These are phyloP conservation scores for Dermolepida albohirtum DNA, from an alignment of 2,888 invertebrate species.

Conservation along the genomic window DNA sequence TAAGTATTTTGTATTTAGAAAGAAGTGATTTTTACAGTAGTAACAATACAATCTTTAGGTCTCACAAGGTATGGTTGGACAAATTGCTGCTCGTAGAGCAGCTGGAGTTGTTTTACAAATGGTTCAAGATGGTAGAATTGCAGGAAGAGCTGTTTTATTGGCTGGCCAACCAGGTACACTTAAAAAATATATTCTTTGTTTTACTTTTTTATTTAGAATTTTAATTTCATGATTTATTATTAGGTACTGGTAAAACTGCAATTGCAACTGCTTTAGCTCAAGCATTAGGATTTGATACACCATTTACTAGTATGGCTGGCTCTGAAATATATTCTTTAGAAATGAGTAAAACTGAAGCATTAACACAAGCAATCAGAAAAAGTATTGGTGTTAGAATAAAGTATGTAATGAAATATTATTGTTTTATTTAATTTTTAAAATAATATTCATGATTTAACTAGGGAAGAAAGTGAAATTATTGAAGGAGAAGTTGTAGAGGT, in stretches of 20 bases:
- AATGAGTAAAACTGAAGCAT: conserved; percentile 98
- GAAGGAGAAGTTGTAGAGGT: conserved; percentile 99
- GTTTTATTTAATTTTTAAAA: conserved; percentile 13
- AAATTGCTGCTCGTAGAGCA: conserved; percentile 90
- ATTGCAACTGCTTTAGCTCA: conserved; percentile 98
- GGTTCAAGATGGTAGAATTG: conserved; percentile 98
- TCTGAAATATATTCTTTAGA: conserved; percentile 98
- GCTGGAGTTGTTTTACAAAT: conserved; percentile 96
- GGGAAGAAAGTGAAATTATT: conserved; percentile 98
- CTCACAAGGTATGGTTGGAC: conserved; percentile 98
- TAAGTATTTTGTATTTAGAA: conserved; percentile 59
- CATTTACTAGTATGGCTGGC: conserved; percentile 98
- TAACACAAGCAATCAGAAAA: conserved; percentile 96
- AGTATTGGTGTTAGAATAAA: conserved; percentile 90
- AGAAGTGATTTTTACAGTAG: neutral
- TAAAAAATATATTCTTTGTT: neutral
- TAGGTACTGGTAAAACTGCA: conserved; percentile 92
- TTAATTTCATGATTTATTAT: conserved; percentile 48
- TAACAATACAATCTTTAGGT: conserved; percentile 64
- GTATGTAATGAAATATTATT: conserved; percentile 52
- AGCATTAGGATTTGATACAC: conserved; percentile 93
- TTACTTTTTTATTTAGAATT: conserved; percentile 17
- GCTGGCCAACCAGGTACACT: conserved; percentile 93
- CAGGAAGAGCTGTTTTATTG: conserved; percentile 92
- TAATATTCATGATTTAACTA: conserved; percentile 65